Evolutionary conservation across 2,797 vertebrate genomes (phyloP).

Genomic region (Diceros bicornis): DNA sequence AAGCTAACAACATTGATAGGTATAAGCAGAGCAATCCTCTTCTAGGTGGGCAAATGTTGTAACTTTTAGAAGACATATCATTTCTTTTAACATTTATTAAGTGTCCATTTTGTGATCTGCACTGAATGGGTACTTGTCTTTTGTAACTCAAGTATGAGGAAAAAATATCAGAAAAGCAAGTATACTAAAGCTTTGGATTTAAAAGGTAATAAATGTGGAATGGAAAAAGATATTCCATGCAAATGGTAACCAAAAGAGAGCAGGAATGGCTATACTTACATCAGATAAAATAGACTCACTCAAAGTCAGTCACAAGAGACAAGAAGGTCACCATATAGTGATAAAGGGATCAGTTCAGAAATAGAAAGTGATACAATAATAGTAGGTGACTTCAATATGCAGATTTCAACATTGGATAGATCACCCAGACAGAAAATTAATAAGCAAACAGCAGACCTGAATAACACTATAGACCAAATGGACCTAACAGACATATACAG

Average conservation of each 20-base stretch:
- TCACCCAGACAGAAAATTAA: not conserved
- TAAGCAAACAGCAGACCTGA: not conserved
- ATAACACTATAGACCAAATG: not conserved
- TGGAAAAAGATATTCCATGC: not conserved
- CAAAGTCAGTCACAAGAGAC: not conserved
- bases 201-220: slow-evolving; percentile 52
- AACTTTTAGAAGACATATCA: slow-evolving; percentile 45
- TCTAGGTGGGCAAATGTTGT: not conserved
- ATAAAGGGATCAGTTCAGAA: slow-evolving; percentile 4
- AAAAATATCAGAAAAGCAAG: not conserved
- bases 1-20: slow-evolving; percentile 61
- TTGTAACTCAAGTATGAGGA: not conserved
- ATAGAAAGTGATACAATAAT: not conserved
- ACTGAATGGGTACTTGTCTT: not conserved
- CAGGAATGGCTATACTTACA: not conserved
- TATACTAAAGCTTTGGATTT: slow-evolving; percentile 55
- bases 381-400: not conserved
- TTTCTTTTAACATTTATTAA: slow-evolving; percentile 42
- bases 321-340: not conserved
- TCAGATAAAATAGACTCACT: slow-evolving; percentile 32
- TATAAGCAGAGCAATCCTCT: not conserved
- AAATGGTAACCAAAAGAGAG: slow-evolving; percentile 2
- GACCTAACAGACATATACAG: not conserved
- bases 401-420: not conserved
- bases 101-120: slow-evolving; percentile 25